Base-by-base conservation (phyloP, 2,888 invertebrate species). In the Sesamia inferens region DNA sequence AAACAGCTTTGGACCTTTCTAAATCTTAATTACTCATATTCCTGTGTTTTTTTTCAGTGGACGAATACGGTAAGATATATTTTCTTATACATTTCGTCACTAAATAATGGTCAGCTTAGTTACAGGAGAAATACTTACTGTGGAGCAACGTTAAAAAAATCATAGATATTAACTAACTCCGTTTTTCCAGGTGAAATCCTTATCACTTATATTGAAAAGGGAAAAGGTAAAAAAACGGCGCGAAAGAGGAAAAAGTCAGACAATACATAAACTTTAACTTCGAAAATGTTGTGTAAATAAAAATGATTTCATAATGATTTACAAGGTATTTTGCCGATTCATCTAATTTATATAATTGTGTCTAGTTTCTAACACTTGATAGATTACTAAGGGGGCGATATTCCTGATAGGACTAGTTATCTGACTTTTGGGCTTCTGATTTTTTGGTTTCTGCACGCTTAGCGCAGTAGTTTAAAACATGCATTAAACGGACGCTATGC, bases 21-120 rank as follows among this genome's bases (percentile, higher is more conserved):
- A 31, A 31, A 31, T 2, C 31, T 24, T 14, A 19, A 42, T 31
- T 3, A 16, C 14, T 58, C 16, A 51, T 73, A 31, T 51, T 54
- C 5, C 6, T 61, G 1, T 62, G 10, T 68, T 68, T 8, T 63
- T 55, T 82, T 84, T 14, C 63, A 84, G 84, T 85, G 10, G 72
- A 85, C 51, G 70, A 70, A 62, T 55, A 71, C 14, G 84, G 84
- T 84, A 73, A 71, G 77, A 55, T 55, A 0, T 39, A 0, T 57
- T 54, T 48, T 44, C 2, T 11, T 24, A 22, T n/a, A n/a, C n/a
- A n/a, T 39, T 48, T 48, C 10, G 5, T 8, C 31, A 47, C 31
- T 10, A 31, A 58, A 58, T 58, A 7, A 57, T 58, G 5, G 24
- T 16, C 24, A 16, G 16, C 16, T 58, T 0, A 31, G 31, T 31